Evolutionary conservation across 2,797 vertebrate genomes (phyloP).

Genomic region (Vipera ursinii): DNA sequence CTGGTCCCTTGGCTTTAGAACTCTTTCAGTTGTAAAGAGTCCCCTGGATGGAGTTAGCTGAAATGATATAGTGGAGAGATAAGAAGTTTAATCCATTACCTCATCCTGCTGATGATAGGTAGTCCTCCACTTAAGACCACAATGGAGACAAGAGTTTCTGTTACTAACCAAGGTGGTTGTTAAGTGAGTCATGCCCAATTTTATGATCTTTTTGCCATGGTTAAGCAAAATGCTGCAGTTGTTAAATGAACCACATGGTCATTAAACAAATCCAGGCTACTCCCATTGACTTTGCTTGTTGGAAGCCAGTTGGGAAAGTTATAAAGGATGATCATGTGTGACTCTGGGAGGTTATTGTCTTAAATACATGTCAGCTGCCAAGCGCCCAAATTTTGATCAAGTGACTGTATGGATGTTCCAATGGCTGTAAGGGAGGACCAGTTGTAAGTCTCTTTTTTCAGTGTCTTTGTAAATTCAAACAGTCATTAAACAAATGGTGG

Average conservation of each 20-base stretch:
- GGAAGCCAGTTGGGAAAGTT: background rate
- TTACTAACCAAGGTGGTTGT: background rate
- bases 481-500: background rate
- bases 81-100: background rate
- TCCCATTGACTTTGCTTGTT: background rate
- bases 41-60: background rate
- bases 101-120: background rate
- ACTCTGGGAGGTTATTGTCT: background rate
- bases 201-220: background rate
- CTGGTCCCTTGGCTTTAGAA: background rate
- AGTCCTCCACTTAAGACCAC: background rate
- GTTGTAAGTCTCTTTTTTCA: background rate
- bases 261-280: background rate
- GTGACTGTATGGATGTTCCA: background rate
- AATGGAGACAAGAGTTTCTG: background rate
- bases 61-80: background rate
- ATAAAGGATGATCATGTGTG: background rate
- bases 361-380: background rate
- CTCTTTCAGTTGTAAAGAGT: background rate
- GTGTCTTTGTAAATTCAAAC: background rate
- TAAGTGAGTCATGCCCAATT: background rate
- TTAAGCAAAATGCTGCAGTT: background rate
- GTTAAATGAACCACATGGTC: background rate
- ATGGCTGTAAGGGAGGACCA: background rate
- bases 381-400: background rate